Conservation (phyloP, 2,113 vertebrate species). For the Ceyx melanurus region DNA sequence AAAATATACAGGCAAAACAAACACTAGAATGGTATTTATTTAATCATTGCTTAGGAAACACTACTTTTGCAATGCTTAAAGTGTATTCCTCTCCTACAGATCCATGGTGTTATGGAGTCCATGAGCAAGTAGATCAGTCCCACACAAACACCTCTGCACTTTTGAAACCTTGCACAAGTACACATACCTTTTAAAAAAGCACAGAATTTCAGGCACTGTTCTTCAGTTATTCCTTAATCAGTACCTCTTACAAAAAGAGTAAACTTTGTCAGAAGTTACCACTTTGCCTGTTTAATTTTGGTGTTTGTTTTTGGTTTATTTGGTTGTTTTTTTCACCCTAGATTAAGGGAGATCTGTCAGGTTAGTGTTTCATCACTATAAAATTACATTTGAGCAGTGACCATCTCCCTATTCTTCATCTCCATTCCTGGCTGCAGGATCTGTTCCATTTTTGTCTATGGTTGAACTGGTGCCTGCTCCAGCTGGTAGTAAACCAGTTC, state of each 20-base stretch:
- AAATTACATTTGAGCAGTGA: neutral
- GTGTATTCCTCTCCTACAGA: neutral
- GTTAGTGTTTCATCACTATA: neutral
- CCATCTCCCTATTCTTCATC: neutral
- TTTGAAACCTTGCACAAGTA: neutral
- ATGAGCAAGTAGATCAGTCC: neutral
- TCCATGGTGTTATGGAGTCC: neutral
- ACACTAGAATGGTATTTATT: neutral
- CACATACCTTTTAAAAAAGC: neutral
- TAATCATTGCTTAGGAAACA: neutral
- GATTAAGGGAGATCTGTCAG: fast-evolving
- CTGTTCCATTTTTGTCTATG: neutral
- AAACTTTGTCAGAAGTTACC: neutral
- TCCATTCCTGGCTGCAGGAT: neutral
- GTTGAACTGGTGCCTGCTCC: neutral
- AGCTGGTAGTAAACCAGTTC: neutral
- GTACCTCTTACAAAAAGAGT: neutral
- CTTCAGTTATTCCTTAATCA: neutral
- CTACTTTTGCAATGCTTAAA: neutral
- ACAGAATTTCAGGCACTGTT: neutral
- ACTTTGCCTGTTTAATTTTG: neutral
- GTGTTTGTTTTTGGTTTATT: neutral
- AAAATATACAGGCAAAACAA: neutral
- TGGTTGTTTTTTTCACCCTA: neutral
- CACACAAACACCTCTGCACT: neutral